Evolutionary conservation across 2,888 invertebrate genomes (phyloP), one percentile per base, ranked within the genome.

Genomic region (Eupithecia abbreviata): DNA sequence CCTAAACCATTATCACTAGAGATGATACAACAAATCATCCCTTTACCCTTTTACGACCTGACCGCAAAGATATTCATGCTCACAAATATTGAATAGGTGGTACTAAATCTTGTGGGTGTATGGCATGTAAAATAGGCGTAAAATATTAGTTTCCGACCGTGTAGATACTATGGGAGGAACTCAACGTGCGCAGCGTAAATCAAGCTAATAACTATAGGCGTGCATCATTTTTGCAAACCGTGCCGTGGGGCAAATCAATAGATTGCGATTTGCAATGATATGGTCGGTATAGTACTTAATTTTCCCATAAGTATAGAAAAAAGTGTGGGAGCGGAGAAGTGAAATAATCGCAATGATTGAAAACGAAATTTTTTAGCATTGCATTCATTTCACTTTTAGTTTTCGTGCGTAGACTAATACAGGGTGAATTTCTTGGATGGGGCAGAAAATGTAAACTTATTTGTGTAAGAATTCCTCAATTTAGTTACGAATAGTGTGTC

Each of bases 101-200:
- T 47, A 76, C 75, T 80, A 74, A 80, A 81, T 82, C 75, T 72
- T 69, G 42, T 71, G 49, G 73, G 9, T 9, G 42, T 77, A 80
- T 78, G 67, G 77, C 78, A 82, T 83, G 82, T 80, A 84, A 82
- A 83, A 80, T 80, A 82, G 81, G 80, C 80, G 79, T 81, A 81
- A 81, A 82, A 81, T 83, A 79, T 81, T 72, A 81, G 79, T 78
- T 73, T 69, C 77, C 74, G 73, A 66, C 77, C 75, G 72, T 70
- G 67, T 18, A 68, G 74, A 68, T 76, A 71, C 55, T 9, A 51
- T 73, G 74, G 72, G 58, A 79, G 73, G 62, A 79, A 75, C 76
- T 74, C 73, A 81, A 87, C 89, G 89, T 88, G 89, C 47, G 69
- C 3, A 45, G 45, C 4, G 69, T 69, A 69, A 69, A 47, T 69